These are phyloP conservation scores for Rotaria sp. DNA, from an alignment of 2,888 invertebrate genomes.

Conservation along the genomic window DNA sequence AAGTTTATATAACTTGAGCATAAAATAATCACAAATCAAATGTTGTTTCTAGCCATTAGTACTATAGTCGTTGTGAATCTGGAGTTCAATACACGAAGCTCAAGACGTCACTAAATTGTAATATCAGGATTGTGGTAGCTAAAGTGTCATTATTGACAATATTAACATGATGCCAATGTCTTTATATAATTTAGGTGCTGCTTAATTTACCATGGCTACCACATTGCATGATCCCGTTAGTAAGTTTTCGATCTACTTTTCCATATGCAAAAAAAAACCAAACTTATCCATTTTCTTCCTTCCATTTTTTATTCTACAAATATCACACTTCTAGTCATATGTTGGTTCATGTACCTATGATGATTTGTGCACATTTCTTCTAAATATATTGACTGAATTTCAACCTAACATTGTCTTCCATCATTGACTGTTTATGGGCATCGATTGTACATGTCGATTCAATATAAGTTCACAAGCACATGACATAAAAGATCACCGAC, in stretches of 20 bases:
- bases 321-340: background rate
- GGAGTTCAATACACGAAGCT: background rate
- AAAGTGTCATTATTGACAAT: background rate
- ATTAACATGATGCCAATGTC: background rate
- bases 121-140: background rate
- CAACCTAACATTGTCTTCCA: background rate
- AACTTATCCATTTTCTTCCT: background rate
- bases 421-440: background rate
- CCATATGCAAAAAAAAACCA: background rate
- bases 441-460: slow-evolving; percentile 38
- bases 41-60: too few relatives aligned
- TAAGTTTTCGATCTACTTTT: background rate
- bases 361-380: background rate
- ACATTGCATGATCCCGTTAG: background rate
- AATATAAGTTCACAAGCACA: background rate
- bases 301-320: background rate
- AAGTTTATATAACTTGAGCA: too few relatives aligned
- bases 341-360: background rate
- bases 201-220: background rate
- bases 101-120: background rate
- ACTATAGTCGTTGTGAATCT: background rate
- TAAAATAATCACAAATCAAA: too few relatives aligned
- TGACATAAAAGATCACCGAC: background rate
- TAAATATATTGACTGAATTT: background rate
- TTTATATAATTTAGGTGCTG: background rate